These are phyloP conservation scores for Trochalopteron elliotii DNA, from an alignment of 2,113 vertebrate species.

Conservation along the genomic window DNA sequence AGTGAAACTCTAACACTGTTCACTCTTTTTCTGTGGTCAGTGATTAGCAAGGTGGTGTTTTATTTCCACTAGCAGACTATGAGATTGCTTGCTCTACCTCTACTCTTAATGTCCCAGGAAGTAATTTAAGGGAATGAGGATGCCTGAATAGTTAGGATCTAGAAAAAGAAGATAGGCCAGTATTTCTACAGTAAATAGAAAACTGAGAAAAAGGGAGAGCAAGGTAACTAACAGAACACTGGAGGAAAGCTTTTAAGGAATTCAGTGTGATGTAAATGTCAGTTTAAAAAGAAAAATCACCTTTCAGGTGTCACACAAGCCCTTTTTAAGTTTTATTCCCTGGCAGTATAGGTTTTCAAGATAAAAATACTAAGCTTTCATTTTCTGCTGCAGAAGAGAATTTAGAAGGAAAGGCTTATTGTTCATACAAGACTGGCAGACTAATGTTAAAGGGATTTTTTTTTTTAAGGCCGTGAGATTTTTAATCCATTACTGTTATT, in stretches of 20 bases:
- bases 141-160: background rate
- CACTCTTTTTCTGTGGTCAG: background rate
- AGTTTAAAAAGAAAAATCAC: background rate
- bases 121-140: background rate
- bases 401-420: background rate
- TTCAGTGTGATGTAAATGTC: background rate
- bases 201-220: background rate
- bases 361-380: conserved; percentile 3
- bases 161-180: background rate
- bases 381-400: background rate
- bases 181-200: background rate
- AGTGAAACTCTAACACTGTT: background rate
- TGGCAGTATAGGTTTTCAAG: background rate
- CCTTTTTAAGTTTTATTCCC: background rate
- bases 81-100: background rate
- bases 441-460: background rate
- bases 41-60: background rate
- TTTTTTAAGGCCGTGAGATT: background rate
- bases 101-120: background rate
- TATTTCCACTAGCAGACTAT: background rate
- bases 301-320: background rate
- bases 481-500: background rate
- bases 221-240: background rate
- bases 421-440: background rate
- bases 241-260: background rate